Base-by-base conservation (phyloP, 1,140 invertebrate species). In the Drosophila neocordata region DNA sequence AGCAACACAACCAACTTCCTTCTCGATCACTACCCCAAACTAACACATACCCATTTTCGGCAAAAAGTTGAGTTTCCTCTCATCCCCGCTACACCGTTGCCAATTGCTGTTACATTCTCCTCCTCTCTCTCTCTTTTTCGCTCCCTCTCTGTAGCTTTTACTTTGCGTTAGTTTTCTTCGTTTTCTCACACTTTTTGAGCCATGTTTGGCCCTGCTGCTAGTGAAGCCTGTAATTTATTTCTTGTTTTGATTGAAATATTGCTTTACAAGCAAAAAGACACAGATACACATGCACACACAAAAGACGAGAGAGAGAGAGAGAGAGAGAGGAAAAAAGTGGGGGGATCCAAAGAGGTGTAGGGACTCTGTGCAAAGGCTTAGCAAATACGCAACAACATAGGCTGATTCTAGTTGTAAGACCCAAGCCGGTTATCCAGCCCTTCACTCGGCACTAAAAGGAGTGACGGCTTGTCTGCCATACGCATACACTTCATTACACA, bases 241-340 rank as follows among this genome's bases (percentile, higher is more conserved):
- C 83, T 88, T 88, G 83, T 88, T 88, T 89, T 88, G 83, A 88
- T 88, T 88, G 83, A 88, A 88, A 88, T 88, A 88, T 88, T 88
- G 83, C 83, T 89, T 88, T 89, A 88, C 83, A 88, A 79, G 83
- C 84, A 83, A 79, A 87, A 83, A 77, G 69, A 84, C 79, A 80
- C 79, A 83, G 69, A 82, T 74, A 81, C 61, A 74, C 65, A 79
- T 62, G 66, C n/a, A 58, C 37, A 52, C 37, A 61, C n/a, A 62
- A 18, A 15, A 48, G 34, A 7, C 13, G 12, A 4, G 22, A 56
- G 20, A 58, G n/a, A 35, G 2, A 38, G 37, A 38, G 37, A 13
- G 2, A 38, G 15, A 48, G 41, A 20, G 41, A 20, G 18, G 8
- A 15, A 44, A 18, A 63, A 15, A 3, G 24, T 15, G 2, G 24